A percentile compares a stretch with the other conserved stretches of the same genome.
Conservation (phyloP, 2,797 vertebrate species). For the Anguilla megastoma region DNA sequence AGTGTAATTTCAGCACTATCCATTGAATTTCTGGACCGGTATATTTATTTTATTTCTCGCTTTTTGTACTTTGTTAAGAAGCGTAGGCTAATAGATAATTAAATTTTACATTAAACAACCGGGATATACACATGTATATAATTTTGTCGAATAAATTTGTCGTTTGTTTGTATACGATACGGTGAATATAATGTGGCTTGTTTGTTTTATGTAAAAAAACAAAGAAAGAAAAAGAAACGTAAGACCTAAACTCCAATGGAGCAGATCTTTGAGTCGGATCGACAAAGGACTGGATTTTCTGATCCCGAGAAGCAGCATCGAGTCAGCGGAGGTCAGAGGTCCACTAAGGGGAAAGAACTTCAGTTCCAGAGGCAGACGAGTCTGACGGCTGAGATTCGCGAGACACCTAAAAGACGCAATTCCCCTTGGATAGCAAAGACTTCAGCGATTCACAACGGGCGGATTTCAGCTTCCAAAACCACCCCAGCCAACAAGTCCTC, state of each 20-base stretch:
- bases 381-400: neutral
- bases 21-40: neutral
- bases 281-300: neutral
- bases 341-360: neutral
- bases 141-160: neutral
- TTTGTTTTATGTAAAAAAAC: neutral
- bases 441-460: neutral
- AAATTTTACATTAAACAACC: neutral
- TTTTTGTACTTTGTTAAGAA: neutral
- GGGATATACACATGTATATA: neutral
- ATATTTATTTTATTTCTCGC: neutral
- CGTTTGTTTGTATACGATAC: neutral
- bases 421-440: constrained; percentile 7
- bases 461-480: constrained; percentile 28
- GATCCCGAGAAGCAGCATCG: neutral
- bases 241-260: neutral
- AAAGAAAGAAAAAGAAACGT: neutral
- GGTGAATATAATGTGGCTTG: neutral
- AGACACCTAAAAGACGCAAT: constrained; percentile 19
- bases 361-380: constrained; percentile 14
- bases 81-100: neutral
- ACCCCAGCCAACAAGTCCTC: constrained; percentile 35
- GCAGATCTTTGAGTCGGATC: neutral
- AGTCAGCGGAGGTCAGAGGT: neutral
- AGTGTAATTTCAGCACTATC: neutral